These are phyloP conservation scores for Aegotheles bennettii DNA, from an alignment of 2,113 vertebrate species.

Conservation along the genomic window DNA sequence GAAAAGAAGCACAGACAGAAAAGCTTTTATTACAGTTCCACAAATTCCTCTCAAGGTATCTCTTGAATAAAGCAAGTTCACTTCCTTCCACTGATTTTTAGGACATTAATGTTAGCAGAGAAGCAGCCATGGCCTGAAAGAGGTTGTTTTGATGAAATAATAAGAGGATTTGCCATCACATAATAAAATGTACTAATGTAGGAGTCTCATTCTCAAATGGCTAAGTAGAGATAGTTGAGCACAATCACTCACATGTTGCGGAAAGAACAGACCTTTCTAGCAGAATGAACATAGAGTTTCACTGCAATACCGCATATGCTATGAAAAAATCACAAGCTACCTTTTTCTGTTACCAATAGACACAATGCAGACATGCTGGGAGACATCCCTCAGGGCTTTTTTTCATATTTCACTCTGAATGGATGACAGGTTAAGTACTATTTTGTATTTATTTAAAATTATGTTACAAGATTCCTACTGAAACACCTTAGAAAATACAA, in stretches of 20 bases:
- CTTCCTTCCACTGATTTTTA: not conserved
- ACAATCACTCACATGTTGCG: not conserved
- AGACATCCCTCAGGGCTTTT: not conserved
- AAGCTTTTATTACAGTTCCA: not conserved
- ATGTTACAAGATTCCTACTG: not conserved
- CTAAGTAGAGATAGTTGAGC: not conserved
- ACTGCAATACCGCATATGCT: not conserved
- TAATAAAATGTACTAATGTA: not conserved
- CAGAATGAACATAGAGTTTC: not conserved
- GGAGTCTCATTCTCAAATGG: not conserved
- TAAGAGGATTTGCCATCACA: not conserved
- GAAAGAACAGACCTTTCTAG: not conserved
- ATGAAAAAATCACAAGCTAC: not conserved
- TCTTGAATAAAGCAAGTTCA: not conserved
- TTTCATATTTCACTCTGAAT: conserved; percentile 18
- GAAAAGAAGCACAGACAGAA: not conserved
- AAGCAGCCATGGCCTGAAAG: not conserved
- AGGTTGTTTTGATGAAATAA: not conserved
- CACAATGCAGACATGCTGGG: not conserved
- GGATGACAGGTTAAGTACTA: not conserved
- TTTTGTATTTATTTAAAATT: conserved; percentile 16
- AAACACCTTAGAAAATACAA: not conserved
- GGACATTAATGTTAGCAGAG: not conserved
- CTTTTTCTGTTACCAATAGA: not conserved
- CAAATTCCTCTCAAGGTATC: not conserved